These are phyloP conservation scores for Hydropotes inermis DNA, from an alignment of 2,113 vertebrate species.

Conservation along the genomic window DNA sequence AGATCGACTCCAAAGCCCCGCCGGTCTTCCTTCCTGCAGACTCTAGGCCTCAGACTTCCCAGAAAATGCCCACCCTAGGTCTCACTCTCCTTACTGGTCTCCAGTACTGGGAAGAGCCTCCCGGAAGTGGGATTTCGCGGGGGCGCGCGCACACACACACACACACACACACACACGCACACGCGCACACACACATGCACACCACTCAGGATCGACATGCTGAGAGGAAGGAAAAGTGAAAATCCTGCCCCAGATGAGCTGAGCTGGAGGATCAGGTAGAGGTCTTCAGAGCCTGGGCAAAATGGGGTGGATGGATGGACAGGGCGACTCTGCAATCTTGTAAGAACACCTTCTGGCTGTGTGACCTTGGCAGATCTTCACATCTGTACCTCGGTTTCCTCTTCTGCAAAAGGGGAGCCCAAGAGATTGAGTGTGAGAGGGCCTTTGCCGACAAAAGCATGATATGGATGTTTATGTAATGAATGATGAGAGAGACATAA, in stretches of 20 bases:
- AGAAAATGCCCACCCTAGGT: background rate
- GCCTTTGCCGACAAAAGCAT: background rate
- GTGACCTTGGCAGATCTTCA: background rate
- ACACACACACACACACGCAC: background rate
- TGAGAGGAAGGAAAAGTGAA: background rate
- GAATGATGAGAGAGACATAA: background rate
- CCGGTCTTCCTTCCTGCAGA: background rate
- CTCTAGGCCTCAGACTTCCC: background rate
- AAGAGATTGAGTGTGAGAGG: background rate
- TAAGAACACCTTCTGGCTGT: background rate
- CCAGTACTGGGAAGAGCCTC: background rate
- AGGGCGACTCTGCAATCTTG: background rate
- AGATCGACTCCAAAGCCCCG: background rate
- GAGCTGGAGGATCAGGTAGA: background rate
- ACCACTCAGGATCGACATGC: background rate
- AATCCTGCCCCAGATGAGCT: background rate
- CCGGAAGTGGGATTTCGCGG: background rate
- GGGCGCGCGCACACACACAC: accelerated
- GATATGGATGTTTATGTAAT: background rate
- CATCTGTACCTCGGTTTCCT: background rate
- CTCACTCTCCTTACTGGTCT: background rate
- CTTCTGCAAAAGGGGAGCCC: background rate
- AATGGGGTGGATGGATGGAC: background rate
- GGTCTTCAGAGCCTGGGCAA: background rate
- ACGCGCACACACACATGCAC: background rate